Conservation (phyloP, 2,797 vertebrate species). For the Xiphophorus birchmanni region DNA sequence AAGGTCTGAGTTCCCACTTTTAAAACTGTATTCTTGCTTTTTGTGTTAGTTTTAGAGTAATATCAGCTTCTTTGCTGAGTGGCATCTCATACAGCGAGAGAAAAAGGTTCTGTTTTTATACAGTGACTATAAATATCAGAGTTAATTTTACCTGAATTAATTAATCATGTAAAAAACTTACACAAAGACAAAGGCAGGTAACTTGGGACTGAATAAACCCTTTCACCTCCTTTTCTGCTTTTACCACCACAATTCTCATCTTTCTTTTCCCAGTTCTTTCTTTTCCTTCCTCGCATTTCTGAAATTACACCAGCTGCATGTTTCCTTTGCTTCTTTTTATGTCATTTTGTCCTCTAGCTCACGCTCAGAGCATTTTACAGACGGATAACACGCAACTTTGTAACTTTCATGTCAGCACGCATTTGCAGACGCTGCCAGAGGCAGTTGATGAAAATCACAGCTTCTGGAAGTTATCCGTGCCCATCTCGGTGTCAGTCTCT, state of each 20-base stretch:
- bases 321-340: neutral
- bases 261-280: neutral
- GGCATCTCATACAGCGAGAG: neutral
- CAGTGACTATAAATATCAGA: neutral
- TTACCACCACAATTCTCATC: neutral
- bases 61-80: neutral
- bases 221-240: neutral
- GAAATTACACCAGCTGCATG: neutral
- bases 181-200: neutral
- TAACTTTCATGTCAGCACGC: conserved; percentile 10
- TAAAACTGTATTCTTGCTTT: neutral
- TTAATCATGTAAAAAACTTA: neutral
- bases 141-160: neutral
- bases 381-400: conserved; percentile 17
- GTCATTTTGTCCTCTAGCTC: neutral
- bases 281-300: neutral
- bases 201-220: neutral
- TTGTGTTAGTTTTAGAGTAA: neutral
- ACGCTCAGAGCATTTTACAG: conserved; percentile 3
- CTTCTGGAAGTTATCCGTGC: conserved; percentile 30
- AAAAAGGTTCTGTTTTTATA: neutral
- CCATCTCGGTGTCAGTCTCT: neutral
- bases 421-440: conserved; percentile 23
- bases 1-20: neutral
- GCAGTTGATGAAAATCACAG: conserved; percentile 22